A percentile compares a stretch with the other conserved stretches of the same genome.
These are phyloP conservation scores for Azorinus chamasolen DNA, from an alignment of 2,888 invertebrate genomes.

Conservation along the genomic window DNA sequence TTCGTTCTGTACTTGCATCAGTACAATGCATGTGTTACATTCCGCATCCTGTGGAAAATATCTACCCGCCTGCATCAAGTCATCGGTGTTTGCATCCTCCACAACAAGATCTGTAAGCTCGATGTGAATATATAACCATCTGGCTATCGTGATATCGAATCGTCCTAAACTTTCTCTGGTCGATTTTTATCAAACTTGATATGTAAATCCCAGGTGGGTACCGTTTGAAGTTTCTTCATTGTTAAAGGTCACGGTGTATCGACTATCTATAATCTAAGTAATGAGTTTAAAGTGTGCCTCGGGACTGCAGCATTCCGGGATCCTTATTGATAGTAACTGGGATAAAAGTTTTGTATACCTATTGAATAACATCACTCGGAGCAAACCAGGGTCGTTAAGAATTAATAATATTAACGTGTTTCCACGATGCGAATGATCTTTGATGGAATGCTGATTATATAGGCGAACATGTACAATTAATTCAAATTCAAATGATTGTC, in stretches of 20 bases:
- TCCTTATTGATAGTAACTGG: not conserved
- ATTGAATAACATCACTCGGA: too few relatives aligned
- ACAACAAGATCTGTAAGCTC: not conserved
- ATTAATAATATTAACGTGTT: too few relatives aligned
- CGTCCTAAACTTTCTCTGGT: slow-evolving; percentile 46
- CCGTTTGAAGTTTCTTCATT: slow-evolving; percentile 63
- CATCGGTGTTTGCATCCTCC: not conserved
- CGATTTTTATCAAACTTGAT: slow-evolving; percentile 61
- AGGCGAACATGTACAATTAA: too few relatives aligned
- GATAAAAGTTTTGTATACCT: too few relatives aligned
- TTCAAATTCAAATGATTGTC: too few relatives aligned
- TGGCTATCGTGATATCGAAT: slow-evolving; percentile 49
- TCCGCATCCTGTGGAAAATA: too few relatives aligned
- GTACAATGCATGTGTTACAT: too few relatives aligned
- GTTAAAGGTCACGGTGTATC: slow-evolving; percentile 40
- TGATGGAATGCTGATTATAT: too few relatives aligned
- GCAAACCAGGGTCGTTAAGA: too few relatives aligned
- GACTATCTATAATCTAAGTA: slow-evolving; percentile 46
- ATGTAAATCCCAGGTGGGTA: slow-evolving; percentile 60
- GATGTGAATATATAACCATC: slow-evolving; percentile 52
- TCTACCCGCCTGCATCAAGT: not conserved
- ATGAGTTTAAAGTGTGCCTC: slow-evolving; percentile 55
- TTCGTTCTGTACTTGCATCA: too few relatives aligned
- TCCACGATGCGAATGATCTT: too few relatives aligned
- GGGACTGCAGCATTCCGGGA: slow-evolving; percentile 30